Evolutionary conservation across 2,797 vertebrate genomes (phyloP), one percentile per base, ranked within the genome.

Genomic region (Myripristis murdjan): DNA sequence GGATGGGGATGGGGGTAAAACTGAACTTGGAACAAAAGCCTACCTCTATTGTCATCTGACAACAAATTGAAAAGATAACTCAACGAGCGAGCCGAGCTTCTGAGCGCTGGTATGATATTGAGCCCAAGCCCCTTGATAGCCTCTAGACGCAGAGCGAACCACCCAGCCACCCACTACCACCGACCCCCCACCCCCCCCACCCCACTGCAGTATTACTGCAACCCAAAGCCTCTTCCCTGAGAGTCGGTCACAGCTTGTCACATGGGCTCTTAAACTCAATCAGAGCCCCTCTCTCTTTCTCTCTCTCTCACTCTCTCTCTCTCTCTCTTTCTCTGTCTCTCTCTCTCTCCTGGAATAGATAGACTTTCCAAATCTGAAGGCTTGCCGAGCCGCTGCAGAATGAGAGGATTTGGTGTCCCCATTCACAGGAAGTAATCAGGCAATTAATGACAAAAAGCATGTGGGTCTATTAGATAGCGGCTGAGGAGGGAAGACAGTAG

Each of bases 381-480:
- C 85, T 84, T 31, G 70, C 75, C 70, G 71, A 89, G 88, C 70
- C 59, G 48, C 76, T 60, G 70, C 55, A 79, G 88, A 91, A 91
- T 87, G 89, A 92, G 89, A 85, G 91, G 93, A 94, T 94, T 94
- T 94, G 90, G 87, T 90, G 83, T 91, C 82, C 80, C 90, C 88
- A 92, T 94, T 94, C 93, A 93, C 67, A 77, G 77, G 76, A 88
- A 83, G 89, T 93, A 92, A 93, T 94, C 94, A 90, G 90, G 91
- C 93, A 94, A 93, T 94, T 95, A 94, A 94, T 93, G 90, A 93
- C 91, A 91, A 91, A 92, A 92, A 87, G 85, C 90, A 83, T 86
- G 83, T 89, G 90, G 85, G 89, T 89, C 86, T 90, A 92, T 93
- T 93, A 91, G 92, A 94, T 87, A 90, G 82, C 64, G 68, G 77